Conservation (phyloP, 1,140 invertebrate genomes). For the Drosophila busckii region DNA sequence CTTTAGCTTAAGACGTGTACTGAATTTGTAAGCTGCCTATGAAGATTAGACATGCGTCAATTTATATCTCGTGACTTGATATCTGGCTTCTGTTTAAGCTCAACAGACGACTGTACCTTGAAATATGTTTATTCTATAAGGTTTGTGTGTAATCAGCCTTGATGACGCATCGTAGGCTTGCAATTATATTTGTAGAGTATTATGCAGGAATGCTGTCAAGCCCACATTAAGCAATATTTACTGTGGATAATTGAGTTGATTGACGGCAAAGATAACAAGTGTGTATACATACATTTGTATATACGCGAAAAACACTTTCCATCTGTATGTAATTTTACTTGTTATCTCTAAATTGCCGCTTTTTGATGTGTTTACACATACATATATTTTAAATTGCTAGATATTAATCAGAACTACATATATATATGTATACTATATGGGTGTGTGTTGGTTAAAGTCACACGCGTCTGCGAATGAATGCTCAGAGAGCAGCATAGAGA, state of each 20-base stretch:
- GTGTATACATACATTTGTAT: conserved; percentile 12
- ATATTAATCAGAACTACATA: too few species aligned
- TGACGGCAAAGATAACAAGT: conserved; percentile 18
- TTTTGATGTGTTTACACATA: not conserved
- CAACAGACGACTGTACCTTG: conserved; percentile 50
- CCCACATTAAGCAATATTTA: conserved; percentile 8
- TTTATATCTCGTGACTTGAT: conserved; percentile 36
- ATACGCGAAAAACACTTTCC: too few species aligned
- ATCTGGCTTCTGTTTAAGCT: too few species aligned
- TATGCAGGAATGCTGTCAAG: conserved; percentile 15
- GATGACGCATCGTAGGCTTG: conserved; percentile 43
- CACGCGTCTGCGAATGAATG: conserved; percentile 61
- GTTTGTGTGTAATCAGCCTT: conserved; percentile 42
- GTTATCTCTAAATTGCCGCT: conserved; percentile 12
- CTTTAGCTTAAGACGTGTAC: not conserved
- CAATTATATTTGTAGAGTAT: conserved; percentile 12
- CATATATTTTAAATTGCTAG: too few species aligned
- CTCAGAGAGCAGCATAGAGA: conserved; percentile 11
- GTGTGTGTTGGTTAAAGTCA: conserved; percentile 43
- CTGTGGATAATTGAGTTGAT: conserved; percentile 35
- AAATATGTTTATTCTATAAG: conserved; percentile 8
- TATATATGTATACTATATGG: not conserved
- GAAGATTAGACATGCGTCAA: not conserved
- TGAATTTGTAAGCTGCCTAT: not conserved
- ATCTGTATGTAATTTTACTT: too few species aligned